These are phyloP conservation scores for Ectropis grisescens DNA, from an alignment of 1,140 invertebrate species.

Conservation along the genomic window DNA sequence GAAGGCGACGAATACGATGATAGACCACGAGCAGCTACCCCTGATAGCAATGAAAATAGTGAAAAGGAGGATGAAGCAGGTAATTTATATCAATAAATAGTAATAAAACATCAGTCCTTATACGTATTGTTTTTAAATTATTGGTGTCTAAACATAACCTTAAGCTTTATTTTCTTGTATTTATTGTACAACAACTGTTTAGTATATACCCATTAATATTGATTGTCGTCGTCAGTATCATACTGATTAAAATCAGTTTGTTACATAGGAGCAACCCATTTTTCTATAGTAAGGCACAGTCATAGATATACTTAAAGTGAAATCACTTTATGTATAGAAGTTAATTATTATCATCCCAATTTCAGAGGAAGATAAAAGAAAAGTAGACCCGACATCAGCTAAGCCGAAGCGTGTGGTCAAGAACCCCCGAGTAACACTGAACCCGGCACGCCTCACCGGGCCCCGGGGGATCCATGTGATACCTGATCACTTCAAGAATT, in stretches of 20 bases:
- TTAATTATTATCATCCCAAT: too few species aligned
- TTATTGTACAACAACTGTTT: too few species aligned
- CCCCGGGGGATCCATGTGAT: constrained; percentile 84
- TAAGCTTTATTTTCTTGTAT: background rate
- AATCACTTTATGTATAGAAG: too few species aligned
- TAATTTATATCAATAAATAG: too few species aligned
- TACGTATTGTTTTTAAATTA: too few species aligned
- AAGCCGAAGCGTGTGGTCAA: constrained; percentile 72
- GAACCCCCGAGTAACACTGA: constrained; percentile 80
- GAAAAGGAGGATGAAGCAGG: constrained; percentile 55
- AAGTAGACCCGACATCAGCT: constrained; percentile 42
- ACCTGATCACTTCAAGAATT: constrained; percentile 83
- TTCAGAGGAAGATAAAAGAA: constrained; percentile 56
- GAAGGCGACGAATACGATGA: constrained; percentile 57
- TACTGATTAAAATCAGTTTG: too few species aligned
- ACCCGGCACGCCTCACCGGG: constrained; percentile 78
- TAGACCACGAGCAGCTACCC: constrained; percentile 14
- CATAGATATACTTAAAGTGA: too few species aligned
- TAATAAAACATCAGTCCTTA: too few species aligned
- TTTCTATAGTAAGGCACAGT: too few species aligned
- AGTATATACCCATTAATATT: too few species aligned
- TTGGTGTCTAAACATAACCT: background rate
- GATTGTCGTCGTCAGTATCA: too few species aligned
- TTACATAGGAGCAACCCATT: too few species aligned
- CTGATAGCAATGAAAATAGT: constrained; percentile 35